Conservation (phyloP, 1,140 invertebrate genomes). For the Drosophila melanica region DNA sequence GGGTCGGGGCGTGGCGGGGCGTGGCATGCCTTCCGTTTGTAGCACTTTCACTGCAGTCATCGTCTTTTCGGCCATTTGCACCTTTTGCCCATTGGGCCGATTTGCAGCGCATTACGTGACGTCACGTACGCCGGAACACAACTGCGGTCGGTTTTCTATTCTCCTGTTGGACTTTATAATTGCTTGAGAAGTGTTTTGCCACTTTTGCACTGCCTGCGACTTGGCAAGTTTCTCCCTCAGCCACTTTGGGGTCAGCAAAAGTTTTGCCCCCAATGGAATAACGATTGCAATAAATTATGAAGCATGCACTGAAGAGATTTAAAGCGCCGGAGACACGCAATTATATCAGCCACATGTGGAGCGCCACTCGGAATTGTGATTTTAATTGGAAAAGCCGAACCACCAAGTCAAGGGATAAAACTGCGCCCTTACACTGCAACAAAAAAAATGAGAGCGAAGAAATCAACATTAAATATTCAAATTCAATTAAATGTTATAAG, state of each 20-base stretch:
- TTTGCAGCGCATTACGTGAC: slow-evolving; percentile 50
- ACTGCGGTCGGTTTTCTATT: slow-evolving; percentile 34
- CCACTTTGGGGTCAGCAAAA: slow-evolving; percentile 63
- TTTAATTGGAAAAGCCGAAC: slow-evolving; percentile 52
- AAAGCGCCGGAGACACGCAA: slow-evolving; percentile 71
- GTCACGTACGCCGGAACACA: slow-evolving; percentile 42
- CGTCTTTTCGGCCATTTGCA: slow-evolving; percentile 45
- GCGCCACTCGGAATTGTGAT: slow-evolving; percentile 43
- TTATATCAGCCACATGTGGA: slow-evolving; percentile 74
- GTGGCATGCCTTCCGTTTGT: slow-evolving; percentile 38
- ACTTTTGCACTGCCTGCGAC: slow-evolving; percentile 26
- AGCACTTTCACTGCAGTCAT: slow-evolving; percentile 76
- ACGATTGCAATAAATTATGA: slow-evolving; percentile 78
- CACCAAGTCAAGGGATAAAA: slow-evolving; percentile 12
- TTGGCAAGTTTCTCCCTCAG: slow-evolving; percentile 53
- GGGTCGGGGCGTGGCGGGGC: no score
- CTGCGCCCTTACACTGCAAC: not conserved
- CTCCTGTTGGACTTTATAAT: slow-evolving; percentile 68
- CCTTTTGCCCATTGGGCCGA: slow-evolving; percentile 19
- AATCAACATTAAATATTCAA: not conserved
- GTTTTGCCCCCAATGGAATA: slow-evolving; percentile 54
- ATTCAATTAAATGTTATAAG: no score
- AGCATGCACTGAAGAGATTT: slow-evolving; percentile 62
- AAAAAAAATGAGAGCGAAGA: not conserved
- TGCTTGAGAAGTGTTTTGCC: slow-evolving; percentile 66